These are phyloP conservation scores for Bombus superbus DNA, from an alignment of 1,140 invertebrate genomes.

Conservation along the genomic window DNA sequence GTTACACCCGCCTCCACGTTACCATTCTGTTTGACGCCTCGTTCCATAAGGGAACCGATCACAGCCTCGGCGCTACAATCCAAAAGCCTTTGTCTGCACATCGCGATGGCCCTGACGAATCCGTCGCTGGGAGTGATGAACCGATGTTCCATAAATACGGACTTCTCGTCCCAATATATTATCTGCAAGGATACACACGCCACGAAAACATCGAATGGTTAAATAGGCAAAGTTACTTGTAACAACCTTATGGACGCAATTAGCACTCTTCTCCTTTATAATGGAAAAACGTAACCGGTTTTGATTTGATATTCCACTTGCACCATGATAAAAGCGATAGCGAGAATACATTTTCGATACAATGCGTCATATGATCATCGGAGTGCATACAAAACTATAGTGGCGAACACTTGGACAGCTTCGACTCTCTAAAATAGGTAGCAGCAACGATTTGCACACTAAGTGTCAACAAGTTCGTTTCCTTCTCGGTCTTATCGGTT, in stretches of 20 bases:
- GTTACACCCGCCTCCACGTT: constrained; percentile 75
- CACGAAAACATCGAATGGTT: neutral
- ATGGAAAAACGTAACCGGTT: neutral
- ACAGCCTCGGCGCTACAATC: constrained; percentile 87
- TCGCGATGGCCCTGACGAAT: constrained; percentile 91
- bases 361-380: constrained; percentile 11
- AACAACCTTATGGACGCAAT: no score
- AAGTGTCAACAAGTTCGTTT: neutral
- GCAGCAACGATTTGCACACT: neutral
- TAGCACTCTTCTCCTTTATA: neutral
- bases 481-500: neutral
- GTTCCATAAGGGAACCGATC: constrained; percentile 79
- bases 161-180: constrained; percentile 93
- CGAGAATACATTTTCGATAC: constrained; percentile 25
- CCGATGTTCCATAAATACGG: constrained; percentile 93
- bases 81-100: constrained; percentile 89
- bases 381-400: constrained; percentile 29
- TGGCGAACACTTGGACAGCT: neutral
- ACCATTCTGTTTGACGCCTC: constrained; percentile 77
- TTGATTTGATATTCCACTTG: neutral
- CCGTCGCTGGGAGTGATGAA: constrained; percentile 90
- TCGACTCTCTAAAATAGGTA: neutral
- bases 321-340: constrained; percentile 12
- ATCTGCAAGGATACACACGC: constrained; percentile 81
- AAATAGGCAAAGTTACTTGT: no score